Percentiles rank a stretch among this genome's conserved stretches.
Conservation (phyloP, 2,113 vertebrate species). For the Gobiocypris rarus region DNA sequence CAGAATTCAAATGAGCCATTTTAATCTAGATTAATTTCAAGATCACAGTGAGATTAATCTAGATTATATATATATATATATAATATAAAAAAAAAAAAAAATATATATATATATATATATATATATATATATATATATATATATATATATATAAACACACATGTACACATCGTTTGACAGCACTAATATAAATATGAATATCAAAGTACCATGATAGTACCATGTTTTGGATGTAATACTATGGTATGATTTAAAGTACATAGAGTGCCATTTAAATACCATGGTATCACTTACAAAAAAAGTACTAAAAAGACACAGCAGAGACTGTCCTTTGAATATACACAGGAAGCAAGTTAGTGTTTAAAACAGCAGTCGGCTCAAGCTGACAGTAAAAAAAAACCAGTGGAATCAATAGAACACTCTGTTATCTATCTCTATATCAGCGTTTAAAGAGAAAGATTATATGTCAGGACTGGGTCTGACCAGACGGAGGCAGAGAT, state of each 20-base stretch:
- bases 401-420: constrained; percentile 78
- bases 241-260: background rate
- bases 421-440: constrained; percentile 83
- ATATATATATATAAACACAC: no score
- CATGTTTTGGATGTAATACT: background rate
- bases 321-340: constrained; percentile 35
- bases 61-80: no score
- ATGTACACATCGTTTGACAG: no score
- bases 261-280: background rate
- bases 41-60: no score
- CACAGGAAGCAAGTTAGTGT: constrained; percentile 52
- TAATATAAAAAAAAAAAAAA: no score
- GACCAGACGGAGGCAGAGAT: constrained; percentile 73
- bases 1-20: no score
- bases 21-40: no score
- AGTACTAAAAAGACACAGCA: background rate
- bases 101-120: no score
- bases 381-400: constrained; percentile 64
- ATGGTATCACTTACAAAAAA: background rate
- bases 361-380: constrained; percentile 36
- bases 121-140: no score
- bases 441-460: constrained; percentile 82
- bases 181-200: no score
- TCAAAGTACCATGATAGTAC: background rate
- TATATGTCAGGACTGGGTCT: constrained; percentile 78